Evolutionary conservation across 2,113 vertebrate genomes (phyloP).

Genomic region (Seriola aureovittata): DNA sequence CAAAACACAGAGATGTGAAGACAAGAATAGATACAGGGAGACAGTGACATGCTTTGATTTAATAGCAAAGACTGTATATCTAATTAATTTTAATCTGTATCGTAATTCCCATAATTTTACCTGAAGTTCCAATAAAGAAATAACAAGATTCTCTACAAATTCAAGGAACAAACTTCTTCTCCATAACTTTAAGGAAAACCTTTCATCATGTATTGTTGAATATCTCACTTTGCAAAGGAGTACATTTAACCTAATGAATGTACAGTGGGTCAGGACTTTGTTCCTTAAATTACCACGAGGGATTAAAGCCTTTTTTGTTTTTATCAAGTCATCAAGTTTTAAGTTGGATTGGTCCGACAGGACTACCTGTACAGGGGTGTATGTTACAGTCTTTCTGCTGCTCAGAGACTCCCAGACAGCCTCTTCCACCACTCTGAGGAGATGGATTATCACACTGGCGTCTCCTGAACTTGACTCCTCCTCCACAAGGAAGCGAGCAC

Average conservation of each 20-base stretch:
- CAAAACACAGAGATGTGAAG: not conserved
- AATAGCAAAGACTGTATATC: not conserved
- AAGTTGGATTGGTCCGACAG: not conserved
- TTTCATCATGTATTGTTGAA: not conserved
- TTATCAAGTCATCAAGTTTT: not conserved
- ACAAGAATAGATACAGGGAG: not conserved
- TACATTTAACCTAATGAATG: not conserved
- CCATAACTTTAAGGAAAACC: no score
- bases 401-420: slow-evolving; percentile 81
- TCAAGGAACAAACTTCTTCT: no score
- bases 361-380: slow-evolving; percentile 82
- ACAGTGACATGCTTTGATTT: no score
- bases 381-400: slow-evolving; percentile 85
- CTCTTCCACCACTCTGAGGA: slow-evolving; percentile 84
- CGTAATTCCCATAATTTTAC: no score
- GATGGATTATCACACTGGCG: slow-evolving; percentile 83
- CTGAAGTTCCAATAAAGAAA: no score
- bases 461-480: slow-evolving; percentile 83
- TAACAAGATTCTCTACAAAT: no score
- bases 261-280: not conserved
- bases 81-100: no score
- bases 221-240: not conserved
- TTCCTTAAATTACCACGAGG: no score
- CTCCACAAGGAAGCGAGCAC: slow-evolving; percentile 87
- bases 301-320: no score